phyloP scores from a whole-genome alignment of 2,797 vertebrate species.

The Yasuhikotakia modesta region DNA sequence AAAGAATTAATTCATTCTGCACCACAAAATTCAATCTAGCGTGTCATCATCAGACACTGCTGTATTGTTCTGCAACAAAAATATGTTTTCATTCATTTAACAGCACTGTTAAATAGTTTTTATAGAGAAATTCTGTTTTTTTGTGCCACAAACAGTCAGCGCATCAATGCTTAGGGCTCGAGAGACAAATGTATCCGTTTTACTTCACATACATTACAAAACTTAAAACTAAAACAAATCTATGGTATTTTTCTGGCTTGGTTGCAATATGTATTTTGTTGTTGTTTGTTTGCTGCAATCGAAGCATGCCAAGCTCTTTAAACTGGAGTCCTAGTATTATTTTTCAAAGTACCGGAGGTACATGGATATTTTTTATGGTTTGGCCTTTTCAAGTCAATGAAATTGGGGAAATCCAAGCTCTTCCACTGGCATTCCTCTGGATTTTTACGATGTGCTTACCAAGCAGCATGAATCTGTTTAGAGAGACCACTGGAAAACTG shows the following conservation, averaged over 20 bases:
- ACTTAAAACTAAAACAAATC: not conserved
- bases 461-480: constrained; percentile 12
- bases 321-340: constrained; percentile 20
- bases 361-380: constrained; percentile 43
- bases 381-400: constrained; percentile 38
- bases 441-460: constrained; percentile 43
- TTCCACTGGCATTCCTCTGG: constrained; percentile 31
- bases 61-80: not conserved
- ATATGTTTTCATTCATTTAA: not conserved
- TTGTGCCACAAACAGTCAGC: constrained; percentile 3
- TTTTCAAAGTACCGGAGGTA: constrained; percentile 44
- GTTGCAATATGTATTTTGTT: constrained; percentile 20
- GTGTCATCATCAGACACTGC: not conserved
- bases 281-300: constrained; percentile 43
- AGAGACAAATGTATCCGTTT: constrained; percentile 19
- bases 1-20: not conserved
- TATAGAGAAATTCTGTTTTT: constrained; percentile 2
- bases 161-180: not conserved
- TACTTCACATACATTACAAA: not conserved
- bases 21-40: not conserved
- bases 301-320: constrained; percentile 23
- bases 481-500: constrained; percentile 15
- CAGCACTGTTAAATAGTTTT: constrained; percentile 14
- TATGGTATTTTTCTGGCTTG: not conserved
- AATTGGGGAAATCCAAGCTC: constrained; percentile 38